These are phyloP conservation scores for Myotis lucifugus DNA, from an alignment of 2,113 vertebrate genomes.

Conservation along the genomic window DNA sequence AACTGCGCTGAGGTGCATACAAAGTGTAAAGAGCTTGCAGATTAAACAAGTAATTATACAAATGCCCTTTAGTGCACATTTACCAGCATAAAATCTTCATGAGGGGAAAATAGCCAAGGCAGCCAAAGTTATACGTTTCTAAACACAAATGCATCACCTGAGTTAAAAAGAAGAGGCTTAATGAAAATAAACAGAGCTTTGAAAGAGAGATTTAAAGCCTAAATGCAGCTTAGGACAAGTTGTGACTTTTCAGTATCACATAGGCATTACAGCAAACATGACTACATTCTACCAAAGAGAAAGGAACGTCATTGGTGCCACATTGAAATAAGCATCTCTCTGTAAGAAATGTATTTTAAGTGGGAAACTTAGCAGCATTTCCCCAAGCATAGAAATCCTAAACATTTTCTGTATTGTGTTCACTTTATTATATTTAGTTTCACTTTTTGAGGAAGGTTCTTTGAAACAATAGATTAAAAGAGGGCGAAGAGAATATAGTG, in stretches of 20 bases:
- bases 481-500: background rate
- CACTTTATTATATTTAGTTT: background rate
- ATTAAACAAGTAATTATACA: constrained; percentile 69
- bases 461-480: background rate
- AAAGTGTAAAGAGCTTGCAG: constrained; percentile 53
- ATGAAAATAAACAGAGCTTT: constrained; percentile 76
- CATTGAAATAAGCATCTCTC: background rate
- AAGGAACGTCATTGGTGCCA: background rate
- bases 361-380: background rate
- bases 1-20: background rate
- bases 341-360: background rate
- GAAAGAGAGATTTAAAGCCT: constrained; percentile 68
- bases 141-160: constrained; percentile 68
- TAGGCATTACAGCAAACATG: background rate
- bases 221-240: constrained; percentile 61
- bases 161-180: constrained; percentile 65
- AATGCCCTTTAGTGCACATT: constrained; percentile 43
- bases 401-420: background rate
- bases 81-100: constrained; percentile 59
- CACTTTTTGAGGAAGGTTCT: background rate
- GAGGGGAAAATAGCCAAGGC: constrained; percentile 55
- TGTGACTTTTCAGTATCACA: constrained; percentile 13
- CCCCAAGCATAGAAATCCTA: background rate
- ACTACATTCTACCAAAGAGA: background rate
- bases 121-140: constrained; percentile 72